Evolutionary conservation across 2,888 invertebrate species (phyloP), one percentile per base, ranked within the genome.

Genomic region (Synanthedon formicaeformis): DNA sequence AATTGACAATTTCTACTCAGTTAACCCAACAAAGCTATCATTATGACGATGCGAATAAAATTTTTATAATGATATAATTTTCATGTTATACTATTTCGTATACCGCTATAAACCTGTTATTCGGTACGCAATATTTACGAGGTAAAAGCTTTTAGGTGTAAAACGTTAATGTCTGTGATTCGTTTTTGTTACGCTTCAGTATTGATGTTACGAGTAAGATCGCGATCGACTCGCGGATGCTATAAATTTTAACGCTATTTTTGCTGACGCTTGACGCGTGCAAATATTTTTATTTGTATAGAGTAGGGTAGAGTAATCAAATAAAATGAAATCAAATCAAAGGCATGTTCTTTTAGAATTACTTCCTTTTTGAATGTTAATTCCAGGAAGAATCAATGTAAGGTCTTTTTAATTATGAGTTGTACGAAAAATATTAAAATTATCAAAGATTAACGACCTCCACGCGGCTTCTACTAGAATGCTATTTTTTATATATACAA

Each of bases 121-220:
- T 65, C 54, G 53, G 53, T 65, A 65, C 61, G 63, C 77, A 68
- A 75, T 79, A 78, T 80, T 75, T 73, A 75, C 68, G 69, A 69
- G 70, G 63, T 81, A 74, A 82, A 80, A 82, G 82, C 82, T 78
- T 81, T 81, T 72, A 69, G 76, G 62, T 78, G 79, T 81, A 79
- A 79, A 79, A 75, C 71, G 69, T 71, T 76, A 76, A 78, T 74
- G 75, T 72, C 63, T 63, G 58, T 71, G 65, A 67, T 71, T 67
- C 66, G 67, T 72, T 68, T 71, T 69, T 69, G 72, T 62, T 67
- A 66, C 66, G 60, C 64, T 67, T 70, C 61, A 65, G 62, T 67
- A 66, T 63, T 64, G 70, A 70, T 61, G 69, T 54, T 53, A 34
- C 34, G 34, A 34, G 34, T 34, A 61, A 66, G 65, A 65, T 64